Conservation (phyloP, 2,113 vertebrate species). For the Noturus placidus region DNA sequence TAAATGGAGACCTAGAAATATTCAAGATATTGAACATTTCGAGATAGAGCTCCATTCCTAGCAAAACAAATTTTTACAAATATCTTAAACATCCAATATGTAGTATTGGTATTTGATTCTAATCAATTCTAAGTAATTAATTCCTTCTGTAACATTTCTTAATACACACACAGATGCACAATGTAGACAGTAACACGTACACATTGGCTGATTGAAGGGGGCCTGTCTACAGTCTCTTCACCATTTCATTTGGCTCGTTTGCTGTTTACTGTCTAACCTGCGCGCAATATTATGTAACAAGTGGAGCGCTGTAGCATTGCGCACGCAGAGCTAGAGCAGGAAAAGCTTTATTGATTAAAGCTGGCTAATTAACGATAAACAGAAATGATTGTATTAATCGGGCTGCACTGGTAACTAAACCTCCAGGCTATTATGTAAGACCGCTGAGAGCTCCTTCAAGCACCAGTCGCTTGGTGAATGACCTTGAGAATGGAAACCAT, state of each 20-base stretch:
- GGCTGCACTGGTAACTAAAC: conserved; percentile 39
- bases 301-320: conserved; percentile 28
- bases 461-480: conserved; percentile 62
- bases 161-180: neutral
- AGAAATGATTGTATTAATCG: conserved; percentile 19
- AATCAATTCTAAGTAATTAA: neutral
- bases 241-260: conserved; percentile 27
- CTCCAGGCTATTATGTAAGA: conserved; percentile 53
- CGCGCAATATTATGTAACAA: conserved; percentile 37
- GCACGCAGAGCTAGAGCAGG: neutral
- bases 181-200: no score
- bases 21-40: neutral
- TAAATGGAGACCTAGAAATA: neutral
- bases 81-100: neutral
- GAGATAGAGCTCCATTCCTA: neutral
- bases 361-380: conserved; percentile 21
- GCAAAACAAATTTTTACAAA: neutral
- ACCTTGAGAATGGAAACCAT: conserved; percentile 72
- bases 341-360: conserved; percentile 3
- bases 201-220: neutral
- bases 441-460: conserved; percentile 31
- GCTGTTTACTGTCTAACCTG: conserved; percentile 34
- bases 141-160: neutral
- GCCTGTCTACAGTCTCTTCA: neutral
- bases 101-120: neutral